Conservation (phyloP, 2,888 invertebrate species). For the Boloria selene region DNA sequence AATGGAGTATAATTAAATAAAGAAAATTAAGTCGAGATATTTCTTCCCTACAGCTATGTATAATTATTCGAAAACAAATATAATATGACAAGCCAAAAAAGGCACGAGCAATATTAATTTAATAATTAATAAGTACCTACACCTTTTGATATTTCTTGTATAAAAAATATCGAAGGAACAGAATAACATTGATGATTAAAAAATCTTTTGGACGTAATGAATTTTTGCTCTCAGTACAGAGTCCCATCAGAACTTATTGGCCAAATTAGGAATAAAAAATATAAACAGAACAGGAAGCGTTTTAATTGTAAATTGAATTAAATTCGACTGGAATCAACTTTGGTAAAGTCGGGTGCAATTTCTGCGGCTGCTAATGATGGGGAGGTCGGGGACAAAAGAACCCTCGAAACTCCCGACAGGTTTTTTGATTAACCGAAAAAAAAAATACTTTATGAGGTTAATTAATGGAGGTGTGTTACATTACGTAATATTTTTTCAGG, state of each 20-base stretch:
- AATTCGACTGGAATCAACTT: constrained; percentile 70
- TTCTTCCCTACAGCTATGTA: constrained; percentile 1
- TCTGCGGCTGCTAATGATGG: constrained; percentile 64
- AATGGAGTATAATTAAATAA: neutral
- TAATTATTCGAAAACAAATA: constrained; percentile 15
- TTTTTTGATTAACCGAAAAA: constrained; percentile 72
- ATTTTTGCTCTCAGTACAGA: constrained; percentile 13
- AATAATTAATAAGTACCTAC: constrained; percentile 23
- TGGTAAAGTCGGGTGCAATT: constrained; percentile 52
- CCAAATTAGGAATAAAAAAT: constrained; percentile 66
- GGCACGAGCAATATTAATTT: constrained; percentile 16
- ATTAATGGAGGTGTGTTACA: constrained; percentile 64
- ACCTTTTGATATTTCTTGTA: constrained; percentile 16
- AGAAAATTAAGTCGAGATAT: neutral
- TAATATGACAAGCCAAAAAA: constrained; percentile 12
- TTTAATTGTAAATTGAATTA: constrained; percentile 80
- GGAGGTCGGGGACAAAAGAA: constrained; percentile 45
- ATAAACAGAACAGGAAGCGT: constrained; percentile 71
- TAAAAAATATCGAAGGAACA: constrained; percentile 10
- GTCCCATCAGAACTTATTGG: constrained; percentile 46
- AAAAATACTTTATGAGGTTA: constrained; percentile 56
- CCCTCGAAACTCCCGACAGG: constrained; percentile 60
- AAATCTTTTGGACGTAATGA: constrained; percentile 25
- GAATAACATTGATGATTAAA: constrained; percentile 16
- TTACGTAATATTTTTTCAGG: constrained; percentile 44